phyloP scores from a whole-genome alignment of 1,140 invertebrate species.

The Aphidius gifuensis region DNA sequence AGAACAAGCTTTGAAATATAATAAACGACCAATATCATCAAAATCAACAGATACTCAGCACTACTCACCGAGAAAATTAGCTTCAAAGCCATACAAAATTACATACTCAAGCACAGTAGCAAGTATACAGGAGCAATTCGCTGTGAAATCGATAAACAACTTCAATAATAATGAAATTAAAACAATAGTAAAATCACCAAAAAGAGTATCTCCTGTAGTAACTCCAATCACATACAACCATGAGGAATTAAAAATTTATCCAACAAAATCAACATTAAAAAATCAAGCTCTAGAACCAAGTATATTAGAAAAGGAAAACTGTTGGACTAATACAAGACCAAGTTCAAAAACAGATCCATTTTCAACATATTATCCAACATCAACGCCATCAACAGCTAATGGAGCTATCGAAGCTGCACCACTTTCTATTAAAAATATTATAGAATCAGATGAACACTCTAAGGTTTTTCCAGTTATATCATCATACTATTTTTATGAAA shows the following conservation, averaged over 20 bases:
- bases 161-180: constrained; percentile 23
- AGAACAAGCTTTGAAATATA: constrained; percentile 34
- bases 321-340: constrained; percentile 33
- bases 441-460: constrained; percentile 29
- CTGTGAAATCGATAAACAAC: constrained; percentile 35
- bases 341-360: constrained; percentile 60
- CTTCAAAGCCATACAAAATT: constrained; percentile 49
- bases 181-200: constrained; percentile 7
- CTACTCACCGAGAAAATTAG: constrained; percentile 39
- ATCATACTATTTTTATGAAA: constrained; percentile 52
- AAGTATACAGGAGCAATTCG: constrained; percentile 28
- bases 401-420: constrained; percentile 46
- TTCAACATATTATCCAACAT: constrained; percentile 59
- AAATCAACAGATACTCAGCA: constrained; percentile 38
- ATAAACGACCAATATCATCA: constrained; percentile 47
- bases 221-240: constrained; percentile 32
- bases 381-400: constrained; percentile 56
- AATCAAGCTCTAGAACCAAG: constrained; percentile 26
- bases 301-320: constrained; percentile 27
- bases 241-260: constrained; percentile 31
- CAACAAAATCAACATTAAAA: constrained; percentile 28
- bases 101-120: constrained; percentile 42
- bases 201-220: constrained; percentile 26
- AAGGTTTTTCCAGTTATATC: constrained; percentile 36
- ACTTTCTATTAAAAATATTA: constrained; percentile 32